A percentile compares a stretch with the other conserved stretches of the same genome.
These are phyloP conservation scores for Hypomecis atomaria DNA, from an alignment of 2,888 invertebrate genomes.

Conservation along the genomic window DNA sequence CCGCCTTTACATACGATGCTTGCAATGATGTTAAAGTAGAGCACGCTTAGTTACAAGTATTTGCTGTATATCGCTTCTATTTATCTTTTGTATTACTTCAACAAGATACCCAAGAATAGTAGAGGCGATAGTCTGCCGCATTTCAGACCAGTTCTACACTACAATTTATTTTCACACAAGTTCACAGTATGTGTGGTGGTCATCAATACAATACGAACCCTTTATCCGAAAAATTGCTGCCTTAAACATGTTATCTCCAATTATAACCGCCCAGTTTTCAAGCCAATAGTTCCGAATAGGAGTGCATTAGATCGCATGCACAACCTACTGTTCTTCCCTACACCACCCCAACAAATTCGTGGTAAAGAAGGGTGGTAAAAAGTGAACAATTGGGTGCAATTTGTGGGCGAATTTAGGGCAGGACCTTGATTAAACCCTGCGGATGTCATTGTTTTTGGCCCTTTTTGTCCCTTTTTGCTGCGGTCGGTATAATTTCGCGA, in stretches of 20 bases:
- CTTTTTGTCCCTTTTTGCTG: constrained; percentile 64
- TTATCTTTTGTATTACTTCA: too few species aligned
- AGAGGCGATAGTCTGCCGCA: too few species aligned
- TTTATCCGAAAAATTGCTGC: constrained; percentile 58
- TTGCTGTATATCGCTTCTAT: too few species aligned
- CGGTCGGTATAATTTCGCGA: constrained; percentile 63
- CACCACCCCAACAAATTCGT: constrained; percentile 63
- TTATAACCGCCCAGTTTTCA: constrained; percentile 66
- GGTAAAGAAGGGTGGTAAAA: constrained; percentile 81
- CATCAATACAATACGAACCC: constrained; percentile 27
- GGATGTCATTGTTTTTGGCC: constrained; percentile 75
- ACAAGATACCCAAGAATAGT: too few species aligned
- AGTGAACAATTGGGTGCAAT: constrained; percentile 84
- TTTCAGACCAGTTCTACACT: too few species aligned
- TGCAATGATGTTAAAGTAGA: too few species aligned
- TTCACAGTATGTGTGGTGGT: background rate
- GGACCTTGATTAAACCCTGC: constrained; percentile 75
- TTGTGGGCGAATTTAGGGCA: constrained; percentile 82
- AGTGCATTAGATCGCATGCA: constrained; percentile 68
- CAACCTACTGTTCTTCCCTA: constrained; percentile 41
- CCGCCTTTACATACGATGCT: too few species aligned
- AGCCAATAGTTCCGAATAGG: constrained; percentile 72
- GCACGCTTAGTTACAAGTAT: too few species aligned
- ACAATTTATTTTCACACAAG: too few species aligned
- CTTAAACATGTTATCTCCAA: constrained; percentile 53